A percentile compares a stretch with the other conserved stretches of the same genome.
These are phyloP conservation scores for Zapus hudsonius DNA, from an alignment of 2,113 vertebrate species.

Conservation along the genomic window DNA sequence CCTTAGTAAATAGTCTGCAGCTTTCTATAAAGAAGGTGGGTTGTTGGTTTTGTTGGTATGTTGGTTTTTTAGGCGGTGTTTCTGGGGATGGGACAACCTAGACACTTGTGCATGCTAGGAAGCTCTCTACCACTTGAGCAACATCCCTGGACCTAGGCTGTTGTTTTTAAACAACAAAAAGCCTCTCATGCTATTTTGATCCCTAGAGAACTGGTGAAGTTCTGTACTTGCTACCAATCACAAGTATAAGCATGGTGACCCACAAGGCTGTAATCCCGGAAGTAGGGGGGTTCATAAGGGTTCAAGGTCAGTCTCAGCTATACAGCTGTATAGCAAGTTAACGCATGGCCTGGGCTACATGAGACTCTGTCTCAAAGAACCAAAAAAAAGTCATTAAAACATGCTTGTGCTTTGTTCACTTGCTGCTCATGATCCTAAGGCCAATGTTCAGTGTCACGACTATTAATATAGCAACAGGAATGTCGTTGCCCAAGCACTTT, in stretches of 20 bases:
- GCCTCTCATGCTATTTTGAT: not conserved
- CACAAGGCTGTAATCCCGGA: not conserved
- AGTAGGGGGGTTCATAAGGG: not conserved
- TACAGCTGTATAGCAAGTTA: no score
- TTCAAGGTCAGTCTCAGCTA: no score
- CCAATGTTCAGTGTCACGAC: not conserved
- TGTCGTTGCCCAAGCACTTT: not conserved
- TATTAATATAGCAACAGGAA: not conserved
- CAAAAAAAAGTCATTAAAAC: conserved; percentile 17
- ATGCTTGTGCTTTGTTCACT: not conserved
- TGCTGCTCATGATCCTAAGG: not conserved
- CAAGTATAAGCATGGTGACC: not conserved
- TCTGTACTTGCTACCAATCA: not conserved
- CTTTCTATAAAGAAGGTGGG: conserved; percentile 56
- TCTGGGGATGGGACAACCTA: not conserved
- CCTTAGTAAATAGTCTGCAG: conserved; percentile 49
- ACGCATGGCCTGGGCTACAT: no score
- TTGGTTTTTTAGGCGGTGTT: not conserved
- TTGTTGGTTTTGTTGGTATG: not conserved
- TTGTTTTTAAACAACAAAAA: conserved; percentile 9
- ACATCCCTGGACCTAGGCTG: not conserved
- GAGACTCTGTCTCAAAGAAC: not conserved
- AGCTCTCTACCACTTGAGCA: not conserved
- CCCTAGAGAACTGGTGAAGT: not conserved
- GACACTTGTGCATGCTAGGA: not conserved